These are phyloP conservation scores for Orthonevra nobilis DNA, from an alignment of 2,888 invertebrate species.

Conservation along the genomic window DNA sequence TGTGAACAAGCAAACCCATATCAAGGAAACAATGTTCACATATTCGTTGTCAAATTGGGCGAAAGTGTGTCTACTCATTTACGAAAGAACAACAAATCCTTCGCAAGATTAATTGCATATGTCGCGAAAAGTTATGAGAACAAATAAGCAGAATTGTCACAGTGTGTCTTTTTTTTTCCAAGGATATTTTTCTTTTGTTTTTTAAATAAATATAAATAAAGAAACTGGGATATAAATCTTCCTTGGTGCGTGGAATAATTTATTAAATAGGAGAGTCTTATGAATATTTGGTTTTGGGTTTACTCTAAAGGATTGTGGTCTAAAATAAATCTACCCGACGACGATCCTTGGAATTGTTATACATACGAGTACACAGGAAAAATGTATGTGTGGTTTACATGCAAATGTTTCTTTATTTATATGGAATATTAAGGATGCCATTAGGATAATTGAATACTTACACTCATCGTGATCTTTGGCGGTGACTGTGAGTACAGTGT, in stretches of 20 bases:
- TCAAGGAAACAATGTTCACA: slow-evolving; percentile 1
- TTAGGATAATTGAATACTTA: slow-evolving; percentile 83
- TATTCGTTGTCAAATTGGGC: slow-evolving; percentile 32
- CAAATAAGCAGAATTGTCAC: slow-evolving; percentile 6
- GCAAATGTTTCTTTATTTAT: not conserved
- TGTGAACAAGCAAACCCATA: not conserved
- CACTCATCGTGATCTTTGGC: slow-evolving; percentile 99
- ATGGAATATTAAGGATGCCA: slow-evolving; percentile 8
- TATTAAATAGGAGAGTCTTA: too few species aligned
- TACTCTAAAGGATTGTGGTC: too few species aligned
- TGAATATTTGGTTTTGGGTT: too few species aligned
- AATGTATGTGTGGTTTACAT: not conserved
- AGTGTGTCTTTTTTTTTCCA: too few species aligned
- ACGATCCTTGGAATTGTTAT: too few species aligned
- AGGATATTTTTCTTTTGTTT: too few species aligned
- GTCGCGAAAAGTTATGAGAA: slow-evolving; percentile 14
- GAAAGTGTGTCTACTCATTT: too few species aligned
- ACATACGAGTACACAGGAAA: too few species aligned
- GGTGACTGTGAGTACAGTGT: slow-evolving; percentile 97
- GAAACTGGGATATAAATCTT: too few species aligned
- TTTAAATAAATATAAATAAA: too few species aligned
- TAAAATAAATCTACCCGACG: too few species aligned
- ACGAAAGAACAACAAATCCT: not conserved
- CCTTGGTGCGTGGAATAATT: too few species aligned
- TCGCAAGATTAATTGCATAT: slow-evolving; percentile 21